phyloP scores from a whole-genome alignment of 1,140 invertebrate species.

The Zaprionus africanus region DNA sequence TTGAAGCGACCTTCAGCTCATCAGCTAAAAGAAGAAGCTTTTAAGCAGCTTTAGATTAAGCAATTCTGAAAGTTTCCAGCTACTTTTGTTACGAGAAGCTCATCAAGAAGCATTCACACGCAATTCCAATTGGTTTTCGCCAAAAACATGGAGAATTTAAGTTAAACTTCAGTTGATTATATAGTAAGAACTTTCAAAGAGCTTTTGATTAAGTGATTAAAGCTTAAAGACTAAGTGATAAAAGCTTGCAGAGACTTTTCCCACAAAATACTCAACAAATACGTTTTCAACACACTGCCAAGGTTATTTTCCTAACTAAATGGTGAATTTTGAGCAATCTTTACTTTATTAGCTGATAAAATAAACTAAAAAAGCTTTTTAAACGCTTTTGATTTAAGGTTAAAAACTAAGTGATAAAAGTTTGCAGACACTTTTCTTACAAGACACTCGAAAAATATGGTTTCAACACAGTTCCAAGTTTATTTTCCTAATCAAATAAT shows the following conservation, averaged over 20 bases:
- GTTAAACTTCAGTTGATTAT: neutral
- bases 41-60: neutral
- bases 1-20: neutral
- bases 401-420: neutral
- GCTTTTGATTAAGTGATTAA: neutral
- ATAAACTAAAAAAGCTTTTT: neutral
- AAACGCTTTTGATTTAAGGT: no score
- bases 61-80: neutral
- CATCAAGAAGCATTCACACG: neutral
- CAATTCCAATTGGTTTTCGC: neutral
- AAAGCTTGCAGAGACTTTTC: neutral
- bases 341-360: slow-evolving; percentile 8
- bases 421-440: neutral
- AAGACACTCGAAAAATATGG: neutral
- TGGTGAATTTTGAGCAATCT: neutral
- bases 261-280: neutral
- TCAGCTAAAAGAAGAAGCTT: neutral
- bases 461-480: no score
- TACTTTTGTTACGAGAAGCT: neutral
- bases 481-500: neutral
- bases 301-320: no score
- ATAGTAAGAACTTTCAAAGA: neutral
- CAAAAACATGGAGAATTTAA: neutral
- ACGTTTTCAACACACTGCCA: no score
- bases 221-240: no score